phyloP scores from a whole-genome alignment of 2,113 vertebrate genomes.

The Gavialis gangeticus region DNA sequence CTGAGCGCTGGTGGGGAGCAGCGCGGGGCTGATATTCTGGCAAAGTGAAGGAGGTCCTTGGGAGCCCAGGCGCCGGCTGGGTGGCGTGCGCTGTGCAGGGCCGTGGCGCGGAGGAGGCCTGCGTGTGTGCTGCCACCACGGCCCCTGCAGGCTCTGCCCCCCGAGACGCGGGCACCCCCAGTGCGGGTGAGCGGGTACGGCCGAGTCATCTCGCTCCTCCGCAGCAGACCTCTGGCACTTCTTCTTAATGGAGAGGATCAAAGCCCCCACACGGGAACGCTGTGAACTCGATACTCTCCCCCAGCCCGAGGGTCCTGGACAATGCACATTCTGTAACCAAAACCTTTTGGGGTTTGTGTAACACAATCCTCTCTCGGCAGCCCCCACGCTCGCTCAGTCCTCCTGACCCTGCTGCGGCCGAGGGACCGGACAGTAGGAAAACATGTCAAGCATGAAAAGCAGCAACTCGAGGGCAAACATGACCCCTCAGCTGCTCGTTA shows the following conservation, averaged over 20 bases:
- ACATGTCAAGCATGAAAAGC: conserved; percentile 77
- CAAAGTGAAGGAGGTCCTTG: too few species aligned
- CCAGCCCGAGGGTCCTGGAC: conserved; percentile 71
- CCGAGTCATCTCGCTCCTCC: conserved; percentile 70
- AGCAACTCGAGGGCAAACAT: conserved; percentile 69
- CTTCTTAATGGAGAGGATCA: conserved; percentile 74
- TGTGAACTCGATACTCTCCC: conserved; percentile 73
- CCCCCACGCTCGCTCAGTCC: conserved; percentile 60
- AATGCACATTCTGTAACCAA: conserved; percentile 76
- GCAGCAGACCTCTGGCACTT: conserved; percentile 65
- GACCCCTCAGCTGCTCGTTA: conserved; percentile 67
- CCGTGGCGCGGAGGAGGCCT: conserved; percentile 6
- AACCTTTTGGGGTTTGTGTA: conserved; percentile 72
- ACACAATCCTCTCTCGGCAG: conserved; percentile 69
- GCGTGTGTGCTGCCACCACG: conserved; percentile 64
- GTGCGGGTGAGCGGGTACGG: conserved; percentile 64
- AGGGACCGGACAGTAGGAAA: conserved; percentile 75
- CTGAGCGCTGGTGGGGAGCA: too few species aligned
- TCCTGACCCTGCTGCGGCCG: conserved; percentile 59
- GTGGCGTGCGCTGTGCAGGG: background rate
- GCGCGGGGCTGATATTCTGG: too few species aligned
- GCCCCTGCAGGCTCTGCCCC: conserved; percentile 64
- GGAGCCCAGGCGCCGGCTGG: too few species aligned
- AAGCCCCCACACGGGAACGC: conserved; percentile 69
- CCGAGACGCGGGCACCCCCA: conserved; percentile 68